Evolutionary conservation across 2,888 invertebrate species (phyloP), one percentile per base, ranked within the genome.

Genomic region (Lagria hirta): DNA sequence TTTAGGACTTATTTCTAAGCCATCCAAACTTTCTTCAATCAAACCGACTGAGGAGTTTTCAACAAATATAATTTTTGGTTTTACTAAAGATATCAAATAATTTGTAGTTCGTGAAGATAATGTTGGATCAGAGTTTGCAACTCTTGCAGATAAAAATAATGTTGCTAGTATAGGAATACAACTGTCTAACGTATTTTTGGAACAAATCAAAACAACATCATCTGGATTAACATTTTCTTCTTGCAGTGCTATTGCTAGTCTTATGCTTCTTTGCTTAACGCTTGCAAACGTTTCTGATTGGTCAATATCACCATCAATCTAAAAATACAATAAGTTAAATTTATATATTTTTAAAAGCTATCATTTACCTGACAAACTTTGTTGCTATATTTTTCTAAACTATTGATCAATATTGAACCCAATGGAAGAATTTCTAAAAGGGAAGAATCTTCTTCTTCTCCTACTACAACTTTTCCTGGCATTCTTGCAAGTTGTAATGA

Each of bases 191-290:
- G 74, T 73, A 47, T 72, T 76, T 1, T 70, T 68, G 3, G 72
- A 73, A 65, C 76, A 75, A 1, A 76, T 44, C 0, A 70, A 55
- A 33, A 78, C 66, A 3, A 76, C 70, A 48, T 77, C 77, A 0
- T 72, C 71, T 2, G 49, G 43, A 29, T 62, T 49, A 1, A 77
- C 40, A 3, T 75, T 75, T 18, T 69, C 42, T 12, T 63, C 66
- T 28, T 45, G 61, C 32, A 78, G 57, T 11, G 69, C 64, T 6
- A 62, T 66, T 0, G 78, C 78, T 42, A 74, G 71, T 14, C 68
- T 61, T 2, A 75, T 67, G 1, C 73, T 68, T 13, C 75, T 64
- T 13, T 65, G 53, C 30, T 44, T 43, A 5, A 54, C 43, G 17
- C 27, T 36, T 1, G 14, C 21, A 18, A 32, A 54, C 1, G 51